Base-by-base conservation (phyloP, 1,140 invertebrate species). In the Charaxes varanes region DNA sequence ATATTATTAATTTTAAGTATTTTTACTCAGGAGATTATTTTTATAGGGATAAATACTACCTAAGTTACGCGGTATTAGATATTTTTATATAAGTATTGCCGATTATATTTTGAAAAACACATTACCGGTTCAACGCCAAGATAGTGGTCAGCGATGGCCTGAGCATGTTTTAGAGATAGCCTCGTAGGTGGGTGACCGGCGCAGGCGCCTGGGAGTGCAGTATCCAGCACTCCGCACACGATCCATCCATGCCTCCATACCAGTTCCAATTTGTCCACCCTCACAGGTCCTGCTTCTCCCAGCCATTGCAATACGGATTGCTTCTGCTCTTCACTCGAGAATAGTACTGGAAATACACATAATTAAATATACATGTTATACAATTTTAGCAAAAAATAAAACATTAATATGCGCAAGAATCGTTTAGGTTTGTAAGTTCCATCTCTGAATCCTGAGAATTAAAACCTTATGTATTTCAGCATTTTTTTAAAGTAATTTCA, bases 231-330 rank as follows among this genome's bases (percentile, higher is more conserved):
- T 3, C 85, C 86, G 49, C 87, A 89, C 1, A 88, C 55, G 11
- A 88, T 72, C 54, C 86, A 87, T 11, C 87, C 87, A 46, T 88
- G 86, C 2, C 68, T 61, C 87, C 87, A 88, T 8, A 88, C 70
- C 5, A 77, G 65, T 32, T 83, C 79, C 41, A 85, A 31, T 21
- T 68, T 58, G 19, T 69, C 74, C 18, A 73, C 65, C 16, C 72
- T 52, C 23, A 79, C 66, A 0, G 77, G 67, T 3, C 77, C 73
- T 1, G 57, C 60, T 8, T 77, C 70, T 17, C 62, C 67, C 15
- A 86, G 64, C 85, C 85, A 86, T 73, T 68, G 43, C 35, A 86
- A 40, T 2, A 83, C 62, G 4, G 62, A 46, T 37, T 81, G 58
- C 38, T 76, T 77, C 36, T 84, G 72, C 34, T 79, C 72, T 42